These are phyloP conservation scores for Muntiacus muntjak DNA, from an alignment of 2,113 vertebrate species.

Conservation along the genomic window DNA sequence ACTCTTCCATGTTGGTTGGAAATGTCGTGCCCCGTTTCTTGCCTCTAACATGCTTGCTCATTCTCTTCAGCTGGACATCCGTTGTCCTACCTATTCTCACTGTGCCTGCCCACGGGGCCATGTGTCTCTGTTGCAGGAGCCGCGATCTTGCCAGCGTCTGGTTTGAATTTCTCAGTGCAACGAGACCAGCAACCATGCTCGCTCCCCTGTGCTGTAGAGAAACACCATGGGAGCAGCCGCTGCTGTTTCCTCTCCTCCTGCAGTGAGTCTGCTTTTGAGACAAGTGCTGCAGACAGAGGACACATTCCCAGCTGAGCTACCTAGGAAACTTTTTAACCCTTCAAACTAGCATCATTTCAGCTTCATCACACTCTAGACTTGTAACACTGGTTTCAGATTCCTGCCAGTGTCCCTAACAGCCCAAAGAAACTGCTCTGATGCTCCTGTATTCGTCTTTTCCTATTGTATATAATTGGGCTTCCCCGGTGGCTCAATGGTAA, in stretches of 20 bases:
- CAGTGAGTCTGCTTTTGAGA: background rate
- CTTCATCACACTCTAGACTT: background rate
- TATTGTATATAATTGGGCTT: background rate
- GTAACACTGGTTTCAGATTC: background rate
- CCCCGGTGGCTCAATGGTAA: background rate
- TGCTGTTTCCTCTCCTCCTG: no score
- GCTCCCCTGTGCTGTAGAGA: fast-evolving
- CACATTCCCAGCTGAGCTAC: background rate
- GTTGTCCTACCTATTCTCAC: background rate
- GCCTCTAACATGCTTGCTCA: background rate
- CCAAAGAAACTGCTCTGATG: background rate
- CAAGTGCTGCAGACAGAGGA: background rate
- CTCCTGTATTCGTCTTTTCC: background rate
- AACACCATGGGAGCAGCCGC: background rate
- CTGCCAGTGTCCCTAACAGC: background rate
- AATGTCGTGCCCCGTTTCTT: background rate
- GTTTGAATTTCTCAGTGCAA: background rate
- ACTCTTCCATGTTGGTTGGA: background rate
- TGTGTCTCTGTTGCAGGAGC: background rate
- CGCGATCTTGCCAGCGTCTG: fast-evolving
- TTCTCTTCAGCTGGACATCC: background rate
- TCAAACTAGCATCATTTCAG: background rate
- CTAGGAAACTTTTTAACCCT: background rate
- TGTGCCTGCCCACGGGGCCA: background rate
- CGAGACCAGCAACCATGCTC: fast-evolving